Percentiles rank a stretch among this genome's conserved stretches.
Evolutionary conservation across 2,888 invertebrate species (phyloP).

Genomic region (Argyresthia albistria): DNA sequence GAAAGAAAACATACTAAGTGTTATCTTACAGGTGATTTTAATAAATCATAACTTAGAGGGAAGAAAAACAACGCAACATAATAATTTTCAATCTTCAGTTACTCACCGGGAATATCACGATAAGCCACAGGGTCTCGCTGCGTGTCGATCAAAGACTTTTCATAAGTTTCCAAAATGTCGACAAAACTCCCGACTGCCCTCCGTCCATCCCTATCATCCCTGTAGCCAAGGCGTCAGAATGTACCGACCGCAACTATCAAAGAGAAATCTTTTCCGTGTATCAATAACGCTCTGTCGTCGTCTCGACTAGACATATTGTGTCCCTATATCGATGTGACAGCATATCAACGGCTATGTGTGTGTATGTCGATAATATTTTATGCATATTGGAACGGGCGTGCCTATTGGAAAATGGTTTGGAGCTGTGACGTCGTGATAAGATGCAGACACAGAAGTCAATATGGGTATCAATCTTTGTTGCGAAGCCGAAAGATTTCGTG

Average conservation of each 20-base stretch:
- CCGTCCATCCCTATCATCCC: neutral
- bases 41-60: too few species aligned
- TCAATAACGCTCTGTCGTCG: slow-evolving; percentile 56
- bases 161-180: neutral
- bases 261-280: slow-evolving; percentile 74
- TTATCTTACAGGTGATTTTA: too few species aligned
- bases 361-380: slow-evolving; percentile 9
- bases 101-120: too few species aligned
- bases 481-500: too few species aligned
- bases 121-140: too few species aligned
- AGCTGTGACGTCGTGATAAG: slow-evolving; percentile 2
- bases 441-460: neutral
- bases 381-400: slow-evolving; percentile 7
- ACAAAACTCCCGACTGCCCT: neutral
- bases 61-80: too few species aligned
- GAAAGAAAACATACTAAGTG: too few species aligned
- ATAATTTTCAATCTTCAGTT: too few species aligned
- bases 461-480: too few species aligned
- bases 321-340: slow-evolving; percentile 19
- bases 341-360: slow-evolving; percentile 6
- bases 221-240: slow-evolving; percentile 48
- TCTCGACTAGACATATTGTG: slow-evolving; percentile 52
- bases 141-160: neutral
- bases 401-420: slow-evolving; percentile 5
- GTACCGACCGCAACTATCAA: slow-evolving; percentile 69